Evolutionary conservation across 2,888 invertebrate species (phyloP).

Genomic region (Onthophagus sagittarius): DNA sequence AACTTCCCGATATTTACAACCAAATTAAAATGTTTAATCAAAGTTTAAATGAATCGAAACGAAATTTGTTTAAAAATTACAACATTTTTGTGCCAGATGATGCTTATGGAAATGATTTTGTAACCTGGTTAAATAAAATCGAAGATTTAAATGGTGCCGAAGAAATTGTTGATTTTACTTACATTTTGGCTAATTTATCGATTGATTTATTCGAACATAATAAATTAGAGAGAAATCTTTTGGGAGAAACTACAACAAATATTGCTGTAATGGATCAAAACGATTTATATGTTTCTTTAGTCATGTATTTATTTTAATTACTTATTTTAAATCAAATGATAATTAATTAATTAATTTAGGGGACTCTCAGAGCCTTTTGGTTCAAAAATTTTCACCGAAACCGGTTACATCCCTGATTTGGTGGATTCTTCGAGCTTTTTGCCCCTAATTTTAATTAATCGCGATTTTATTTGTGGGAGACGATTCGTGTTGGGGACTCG

Average conservation of each 20-base stretch:
- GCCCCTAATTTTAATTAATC: conserved; percentile 46
- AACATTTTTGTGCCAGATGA: conserved; percentile 43
- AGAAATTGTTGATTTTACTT: conserved; percentile 30
- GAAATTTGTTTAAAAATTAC: conserved; percentile 38
- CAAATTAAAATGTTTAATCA: conserved; percentile 35
- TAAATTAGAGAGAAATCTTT: conserved; percentile 38
- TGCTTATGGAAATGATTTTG: conserved; percentile 39
- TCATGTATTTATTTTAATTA: conserved; percentile 53
- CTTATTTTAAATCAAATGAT: background rate
- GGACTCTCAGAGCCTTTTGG: conserved; percentile 56
- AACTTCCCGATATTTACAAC: conserved; percentile 46
- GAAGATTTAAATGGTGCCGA: conserved; percentile 36
- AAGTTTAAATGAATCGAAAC: conserved; percentile 28
- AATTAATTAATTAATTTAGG: conserved; percentile 41
- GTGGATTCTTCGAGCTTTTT: conserved; percentile 35
- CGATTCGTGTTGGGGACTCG: conserved; percentile 53
- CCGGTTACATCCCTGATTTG: conserved; percentile 54
- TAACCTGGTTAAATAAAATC: conserved; percentile 38
- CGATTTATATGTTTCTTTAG: conserved; percentile 65
- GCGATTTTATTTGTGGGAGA: conserved; percentile 50
- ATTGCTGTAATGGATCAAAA: conserved; percentile 62
- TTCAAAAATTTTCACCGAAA: conserved; percentile 49
- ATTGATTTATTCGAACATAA: conserved; percentile 37
- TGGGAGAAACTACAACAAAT: conserved; percentile 53
- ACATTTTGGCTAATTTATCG: conserved; percentile 39